Base-by-base conservation (phyloP, 1,140 invertebrate genomes). In the Zaprionus inermis region DNA sequence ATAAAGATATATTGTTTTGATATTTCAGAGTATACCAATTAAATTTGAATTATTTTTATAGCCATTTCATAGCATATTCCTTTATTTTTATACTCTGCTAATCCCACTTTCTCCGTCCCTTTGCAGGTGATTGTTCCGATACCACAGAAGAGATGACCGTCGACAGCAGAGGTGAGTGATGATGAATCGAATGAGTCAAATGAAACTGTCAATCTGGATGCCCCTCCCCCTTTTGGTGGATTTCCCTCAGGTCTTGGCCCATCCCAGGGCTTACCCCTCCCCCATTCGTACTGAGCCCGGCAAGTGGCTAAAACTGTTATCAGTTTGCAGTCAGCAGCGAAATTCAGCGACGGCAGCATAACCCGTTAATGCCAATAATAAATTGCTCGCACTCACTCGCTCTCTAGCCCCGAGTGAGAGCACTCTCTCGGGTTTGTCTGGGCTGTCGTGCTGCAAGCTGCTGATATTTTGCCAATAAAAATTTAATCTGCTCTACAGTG, bases 101-200 rank as follows among this genome's bases (percentile, higher is more conserved):
- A 73, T 20, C 14, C 34, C 18, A 12, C 14, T 28, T 32, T 22
- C 11, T 34, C 3, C 64, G 20, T 44, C 1, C 9, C 32, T 24
- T 90, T 86, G 12, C 63, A 92, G 91, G 91, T 91, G 91, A 92
- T 91, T 91, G 91, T 84, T 79, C 83, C 77, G 91, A 92, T 85
- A 91, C 88, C 69, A 80, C 90, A 78, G 91, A 92, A 91, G 91
- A 92, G 72, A 92, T 92, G 91, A 92, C 91, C 74, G 88, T 91
- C 66, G 91, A 92, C 85, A 91, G 90, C 77, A 81, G 91, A 90
- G 91, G 91, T 92, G 76, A 91, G 91, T 70, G 54, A 60, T 16
- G 14, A 22, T 10, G 36, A 46, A 16, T 28, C 36, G 32, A 54
- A 54, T 49, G 44, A 28, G 16, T 24, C 32, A 14, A 16, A 32